Conservation (phyloP, 2,113 vertebrate species). For the Boulengeromyrus knoepffleri region DNA sequence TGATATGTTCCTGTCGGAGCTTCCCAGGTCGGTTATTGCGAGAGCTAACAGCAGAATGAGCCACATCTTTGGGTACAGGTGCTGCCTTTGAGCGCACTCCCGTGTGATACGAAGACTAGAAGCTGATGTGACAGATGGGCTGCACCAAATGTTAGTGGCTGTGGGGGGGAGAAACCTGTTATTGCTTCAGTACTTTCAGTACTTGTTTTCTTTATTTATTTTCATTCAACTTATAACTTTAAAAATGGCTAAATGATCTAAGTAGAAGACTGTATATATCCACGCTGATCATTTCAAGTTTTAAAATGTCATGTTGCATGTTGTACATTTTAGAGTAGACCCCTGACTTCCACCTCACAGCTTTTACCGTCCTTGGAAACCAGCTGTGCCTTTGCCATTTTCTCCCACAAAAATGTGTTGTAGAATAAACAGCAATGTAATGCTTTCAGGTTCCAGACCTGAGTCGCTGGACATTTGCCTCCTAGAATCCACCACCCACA, state of each 20-base stretch:
- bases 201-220: neutral
- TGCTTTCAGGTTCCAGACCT: neutral
- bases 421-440: conserved; percentile 15
- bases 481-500: neutral
- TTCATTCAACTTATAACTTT: neutral
- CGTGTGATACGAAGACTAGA: neutral
- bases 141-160: conserved; percentile 26
- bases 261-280: neutral
- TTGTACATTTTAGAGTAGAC: neutral
- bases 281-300: neutral
- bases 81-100: neutral
- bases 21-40: conserved; percentile 20
- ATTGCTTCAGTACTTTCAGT: neutral
- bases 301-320: neutral
- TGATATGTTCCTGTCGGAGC: conserved; percentile 22
- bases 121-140: conserved; percentile 29
- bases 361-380: conserved; percentile 23
- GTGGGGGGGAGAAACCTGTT: conserved; percentile 22
- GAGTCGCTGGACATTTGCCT: neutral
- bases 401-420: conserved; percentile 45
- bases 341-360: conserved; percentile 37
- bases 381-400: conserved; percentile 52
- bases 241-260: neutral
- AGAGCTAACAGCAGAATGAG: conserved; percentile 35
- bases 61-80: conserved; percentile 45